Evolutionary conservation across 2,888 invertebrate species (phyloP).

Genomic region (Synanthedon vespiformis): DNA sequence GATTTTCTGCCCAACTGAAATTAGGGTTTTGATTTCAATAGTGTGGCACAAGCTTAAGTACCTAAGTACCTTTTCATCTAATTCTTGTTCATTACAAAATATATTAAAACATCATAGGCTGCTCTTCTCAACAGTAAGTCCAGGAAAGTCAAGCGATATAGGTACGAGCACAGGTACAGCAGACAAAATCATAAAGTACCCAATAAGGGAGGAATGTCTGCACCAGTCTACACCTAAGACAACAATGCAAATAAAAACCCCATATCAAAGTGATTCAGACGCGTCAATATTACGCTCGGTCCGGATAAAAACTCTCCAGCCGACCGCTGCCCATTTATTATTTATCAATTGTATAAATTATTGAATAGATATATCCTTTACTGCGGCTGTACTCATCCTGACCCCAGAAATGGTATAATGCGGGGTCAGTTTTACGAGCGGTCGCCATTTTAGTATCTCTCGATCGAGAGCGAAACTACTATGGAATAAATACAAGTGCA

Average conservation of each 20-base stretch:
- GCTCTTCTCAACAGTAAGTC: too few relatives aligned
- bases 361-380: conserved; percentile 41
- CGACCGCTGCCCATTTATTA: conserved; percentile 40
- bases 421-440: conserved; percentile 51
- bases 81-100: too few relatives aligned
- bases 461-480: conserved; percentile 11
- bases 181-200: not conserved
- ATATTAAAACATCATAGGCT: too few relatives aligned
- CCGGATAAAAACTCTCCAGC: not conserved
- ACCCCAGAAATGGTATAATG: conserved; percentile 22
- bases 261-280: not conserved
- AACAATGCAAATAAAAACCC: not conserved
- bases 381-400: conserved; percentile 22
- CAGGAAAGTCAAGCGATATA: too few relatives aligned
- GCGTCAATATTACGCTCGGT: not conserved
- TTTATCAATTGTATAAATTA: conserved; percentile 70
- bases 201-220: not conserved
- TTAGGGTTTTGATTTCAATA: too few relatives aligned
- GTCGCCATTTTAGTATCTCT: conserved; percentile 8
- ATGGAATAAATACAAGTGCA: not conserved
- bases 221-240: too few relatives aligned
- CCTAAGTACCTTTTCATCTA: too few relatives aligned
- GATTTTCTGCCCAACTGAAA: too few relatives aligned
- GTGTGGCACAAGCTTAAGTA: too few relatives aligned
- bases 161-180: too few relatives aligned